A percentile compares a stretch with the other conserved stretches of the same genome.
These are phyloP conservation scores for Drosophila mettleri DNA, from an alignment of 2,888 invertebrate genomes.

Conservation along the genomic window DNA sequence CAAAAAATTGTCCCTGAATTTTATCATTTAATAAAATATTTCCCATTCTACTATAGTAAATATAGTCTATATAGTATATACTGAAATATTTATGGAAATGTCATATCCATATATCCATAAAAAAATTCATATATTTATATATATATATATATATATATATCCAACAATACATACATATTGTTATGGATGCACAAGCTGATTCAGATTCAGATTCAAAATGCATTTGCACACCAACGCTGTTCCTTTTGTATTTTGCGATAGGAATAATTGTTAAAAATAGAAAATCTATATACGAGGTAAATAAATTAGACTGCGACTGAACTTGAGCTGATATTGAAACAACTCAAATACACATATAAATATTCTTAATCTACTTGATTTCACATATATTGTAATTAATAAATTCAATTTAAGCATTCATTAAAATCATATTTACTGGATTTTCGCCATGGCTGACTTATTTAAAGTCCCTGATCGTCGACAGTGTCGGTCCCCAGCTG, in stretches of 20 bases:
- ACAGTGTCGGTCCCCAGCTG: slow-evolving; percentile 66
- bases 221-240: not conserved
- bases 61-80: no score
- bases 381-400: not conserved
- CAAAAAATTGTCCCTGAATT: no score
- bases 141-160: not conserved
- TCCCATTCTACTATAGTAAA: no score
- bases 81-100: no score
- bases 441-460: not conserved
- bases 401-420: not conserved
- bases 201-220: not conserved
- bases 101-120: no score
- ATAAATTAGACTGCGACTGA: slow-evolving; percentile 20
- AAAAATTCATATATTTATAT: not conserved
- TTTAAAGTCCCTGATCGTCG: slow-evolving; percentile 48
- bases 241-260: not conserved
- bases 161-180: not conserved
- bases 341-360: not conserved
- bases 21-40: no score
- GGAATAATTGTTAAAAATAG: slow-evolving; percentile 5
- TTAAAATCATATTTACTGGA: not conserved
- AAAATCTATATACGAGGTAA: slow-evolving; percentile 18
- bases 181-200: no score
- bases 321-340: slow-evolving; percentile 43
- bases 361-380: not conserved